Conservation (phyloP, 2,113 vertebrate genomes). For the Dissostichus mawsoni region DNA sequence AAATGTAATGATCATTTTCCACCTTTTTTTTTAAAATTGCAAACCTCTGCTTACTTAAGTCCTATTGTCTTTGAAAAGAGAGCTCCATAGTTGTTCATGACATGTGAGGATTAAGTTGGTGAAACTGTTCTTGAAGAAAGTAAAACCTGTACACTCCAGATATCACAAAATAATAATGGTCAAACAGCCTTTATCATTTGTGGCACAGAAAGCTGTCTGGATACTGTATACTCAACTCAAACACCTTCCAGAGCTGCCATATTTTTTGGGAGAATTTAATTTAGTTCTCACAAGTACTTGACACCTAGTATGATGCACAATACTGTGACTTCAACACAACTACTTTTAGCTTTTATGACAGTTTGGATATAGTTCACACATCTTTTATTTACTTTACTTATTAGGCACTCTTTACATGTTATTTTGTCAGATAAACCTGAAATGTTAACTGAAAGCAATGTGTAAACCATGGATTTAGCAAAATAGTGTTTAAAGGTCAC, state of each 20-base stretch:
- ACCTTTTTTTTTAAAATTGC: constrained; percentile 16
- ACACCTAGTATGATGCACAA: neutral
- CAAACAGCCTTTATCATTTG: neutral
- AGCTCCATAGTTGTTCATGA: neutral
- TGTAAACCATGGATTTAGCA: neutral
- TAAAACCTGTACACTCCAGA: neutral
- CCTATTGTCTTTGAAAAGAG: constrained; percentile 5
- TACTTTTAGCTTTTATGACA: no score
- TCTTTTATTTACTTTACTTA: neutral
- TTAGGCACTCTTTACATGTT: no score
- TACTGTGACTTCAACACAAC: no score
- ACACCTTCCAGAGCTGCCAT: constrained; percentile 37
- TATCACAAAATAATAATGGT: no score
- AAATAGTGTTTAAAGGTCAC: constrained; percentile 32
- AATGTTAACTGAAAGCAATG: constrained; percentile 2
- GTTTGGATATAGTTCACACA: no score
- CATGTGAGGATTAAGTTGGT: neutral
- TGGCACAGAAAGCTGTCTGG: constrained; percentile 3
- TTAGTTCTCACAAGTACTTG: constrained; percentile 31
- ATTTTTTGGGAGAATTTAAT: constrained; percentile 33
- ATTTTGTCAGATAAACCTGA: neutral
- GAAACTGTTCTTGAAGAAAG: neutral
- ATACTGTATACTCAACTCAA: constrained; percentile 39
- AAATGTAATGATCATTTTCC: constrained; percentile 54
- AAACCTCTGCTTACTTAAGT: constrained; percentile 50